Evolutionary conservation across 2,113 vertebrate genomes (phyloP), one percentile per base, ranked within the genome.

Genomic region (Pelobates fuscus): DNA sequence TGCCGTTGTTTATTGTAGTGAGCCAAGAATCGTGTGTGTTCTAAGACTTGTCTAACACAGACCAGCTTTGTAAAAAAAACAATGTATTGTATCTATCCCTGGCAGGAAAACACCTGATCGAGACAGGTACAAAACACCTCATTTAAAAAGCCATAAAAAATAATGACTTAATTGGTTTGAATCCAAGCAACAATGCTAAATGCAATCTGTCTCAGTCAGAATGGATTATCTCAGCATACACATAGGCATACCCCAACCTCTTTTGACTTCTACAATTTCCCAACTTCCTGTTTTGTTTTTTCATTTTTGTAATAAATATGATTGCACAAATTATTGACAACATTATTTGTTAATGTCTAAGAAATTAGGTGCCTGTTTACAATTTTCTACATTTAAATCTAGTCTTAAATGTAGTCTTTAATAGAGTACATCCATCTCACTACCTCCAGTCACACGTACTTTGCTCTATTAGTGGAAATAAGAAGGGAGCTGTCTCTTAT

Each of bases 171-270:
- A 60, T 23, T 21, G 41, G 24, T 71, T 61, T 8, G 32, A 30
- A 29, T 49, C 41, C 58, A 71, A 71, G 26, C 69, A 70, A 61
- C 57, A 70, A 61, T 57, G 61, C 69, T 57, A 57, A 61, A 37
- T 32, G 8, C 46, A 44, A 49, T 61, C 17, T 46, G 46, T 46
- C 26, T 46, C 20, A 8, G 7, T 49, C 3, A 17, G 32, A 37
- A n/a, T n/a, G n/a, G n/a, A n/a, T n/a, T n/a, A n/a, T n/a, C n/a
- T n/a, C n/a, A n/a, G n/a, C n/a, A n/a, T n/a, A n/a, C n/a, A n/a
- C n/a, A n/a, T n/a, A n/a, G n/a, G n/a, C n/a, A n/a, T n/a, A n/a
- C n/a, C n/a, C n/a, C n/a, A n/a, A n/a, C n/a, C n/a, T n/a, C n/a
- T n/a, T n/a, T n/a, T n/a, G n/a, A n/a, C n/a, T n/a, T n/a, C n/a